These are phyloP conservation scores for Cygnus olor DNA, from an alignment of 2,797 vertebrate species.

Conservation along the genomic window DNA sequence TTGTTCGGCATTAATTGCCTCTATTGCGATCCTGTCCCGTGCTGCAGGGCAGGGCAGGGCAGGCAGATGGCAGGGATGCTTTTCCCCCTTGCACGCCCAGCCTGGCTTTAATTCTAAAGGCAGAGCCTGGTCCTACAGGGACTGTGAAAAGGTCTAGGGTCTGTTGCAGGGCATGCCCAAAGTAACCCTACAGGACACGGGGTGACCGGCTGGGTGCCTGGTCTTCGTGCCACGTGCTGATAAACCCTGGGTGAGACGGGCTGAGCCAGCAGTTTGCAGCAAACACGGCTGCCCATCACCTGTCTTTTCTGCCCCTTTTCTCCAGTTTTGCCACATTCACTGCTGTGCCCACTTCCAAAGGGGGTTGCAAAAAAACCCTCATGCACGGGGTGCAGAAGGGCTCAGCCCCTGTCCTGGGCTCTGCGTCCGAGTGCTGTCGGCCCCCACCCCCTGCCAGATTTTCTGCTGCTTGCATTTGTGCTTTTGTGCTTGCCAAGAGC, in stretches of 20 bases:
- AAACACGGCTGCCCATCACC: neutral
- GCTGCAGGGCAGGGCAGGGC: conserved; percentile 75
- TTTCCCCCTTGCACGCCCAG: neutral
- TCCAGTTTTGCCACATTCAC: neutral
- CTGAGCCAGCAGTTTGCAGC: neutral
- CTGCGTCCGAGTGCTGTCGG: rapidly evolving
- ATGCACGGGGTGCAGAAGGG: rapidly evolving
- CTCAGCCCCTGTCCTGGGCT: neutral
- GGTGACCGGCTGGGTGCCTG: neutral
- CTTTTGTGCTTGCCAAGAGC: conserved; percentile 43
- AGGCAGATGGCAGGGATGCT: neutral
- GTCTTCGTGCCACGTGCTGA: neutral
- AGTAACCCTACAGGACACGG: neutral
- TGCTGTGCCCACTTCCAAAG: neutral
- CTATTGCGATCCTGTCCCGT: conserved; percentile 75
- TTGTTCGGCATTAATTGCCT: conserved; percentile 84
- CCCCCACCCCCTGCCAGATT: neutral
- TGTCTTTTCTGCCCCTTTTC: neutral
- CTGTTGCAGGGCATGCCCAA: neutral
- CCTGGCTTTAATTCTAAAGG: neutral
- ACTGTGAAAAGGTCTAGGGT: too few relatives aligned
- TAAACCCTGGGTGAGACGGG: too few relatives aligned
- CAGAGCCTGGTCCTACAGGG: neutral
- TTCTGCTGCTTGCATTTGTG: conserved; percentile 9
- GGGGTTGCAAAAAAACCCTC: neutral